A percentile compares a stretch with the other conserved stretches of the same genome.
These are phyloP conservation scores for Channa striata DNA, from an alignment of 2,797 vertebrate species.

Conservation along the genomic window DNA sequence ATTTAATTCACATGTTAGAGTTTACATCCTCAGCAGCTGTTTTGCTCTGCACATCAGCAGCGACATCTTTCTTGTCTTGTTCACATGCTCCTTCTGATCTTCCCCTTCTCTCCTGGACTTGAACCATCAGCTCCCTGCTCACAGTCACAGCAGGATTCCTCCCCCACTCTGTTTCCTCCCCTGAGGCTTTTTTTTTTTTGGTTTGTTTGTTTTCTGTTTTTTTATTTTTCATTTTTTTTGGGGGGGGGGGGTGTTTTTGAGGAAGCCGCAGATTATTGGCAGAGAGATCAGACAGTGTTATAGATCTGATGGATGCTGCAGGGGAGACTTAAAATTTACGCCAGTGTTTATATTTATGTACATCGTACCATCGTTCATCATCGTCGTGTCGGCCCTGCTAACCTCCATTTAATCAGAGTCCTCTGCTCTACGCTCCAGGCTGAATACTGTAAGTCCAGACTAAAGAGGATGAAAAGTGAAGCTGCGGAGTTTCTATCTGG, in stretches of 20 bases:
- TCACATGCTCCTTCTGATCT: constrained; percentile 19
- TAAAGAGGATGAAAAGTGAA: constrained; percentile 57
- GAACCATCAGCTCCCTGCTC: constrained; percentile 32
- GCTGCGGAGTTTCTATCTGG: constrained; percentile 55
- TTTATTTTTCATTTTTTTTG: neutral
- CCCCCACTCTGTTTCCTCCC: constrained; percentile 43
- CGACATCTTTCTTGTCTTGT: neutral
- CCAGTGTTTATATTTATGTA: constrained; percentile 61
- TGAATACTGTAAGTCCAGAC: constrained; percentile 36
- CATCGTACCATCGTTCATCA: constrained; percentile 32
- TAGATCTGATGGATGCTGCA: constrained; percentile 54
- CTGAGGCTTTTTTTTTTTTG: constrained; percentile 7
- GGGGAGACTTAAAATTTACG: constrained; percentile 50
- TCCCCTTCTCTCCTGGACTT: constrained; percentile 20
- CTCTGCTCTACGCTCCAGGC: constrained; percentile 34
- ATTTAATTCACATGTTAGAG: too few relatives aligned
- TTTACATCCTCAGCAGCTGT: constrained; percentile 18
- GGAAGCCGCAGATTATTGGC: constrained; percentile 59
- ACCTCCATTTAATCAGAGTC: constrained; percentile 44
- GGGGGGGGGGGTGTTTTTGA: constrained; percentile 15
- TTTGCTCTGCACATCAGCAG: constrained; percentile 11
- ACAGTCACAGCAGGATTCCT: constrained; percentile 32
- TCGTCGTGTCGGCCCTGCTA: constrained; percentile 30
- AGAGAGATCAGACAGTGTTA: constrained; percentile 58
- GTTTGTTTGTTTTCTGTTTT: too few relatives aligned